Percentiles rank a stretch among this genome's conserved stretches.
phyloP scores from a whole-genome alignment of 2,888 invertebrate genomes.

The Netelia virgata region DNA sequence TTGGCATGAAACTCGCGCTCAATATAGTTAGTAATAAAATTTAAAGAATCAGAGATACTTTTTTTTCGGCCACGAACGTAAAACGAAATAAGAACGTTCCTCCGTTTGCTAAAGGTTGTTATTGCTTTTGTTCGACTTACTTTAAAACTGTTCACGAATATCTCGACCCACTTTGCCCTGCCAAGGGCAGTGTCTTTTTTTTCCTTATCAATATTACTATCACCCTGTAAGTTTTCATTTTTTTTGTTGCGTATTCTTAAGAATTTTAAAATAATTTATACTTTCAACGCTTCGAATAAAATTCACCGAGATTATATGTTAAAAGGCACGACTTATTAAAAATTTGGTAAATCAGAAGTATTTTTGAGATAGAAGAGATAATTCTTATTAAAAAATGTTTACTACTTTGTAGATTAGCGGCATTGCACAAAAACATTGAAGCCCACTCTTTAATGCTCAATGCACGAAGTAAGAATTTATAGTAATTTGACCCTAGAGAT shows the following conservation, averaged over 20 bases:
- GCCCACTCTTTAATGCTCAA: constrained; percentile 30
- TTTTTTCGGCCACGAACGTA: constrained; percentile 49
- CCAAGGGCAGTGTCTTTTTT: constrained; percentile 49
- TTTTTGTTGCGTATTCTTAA: constrained; percentile 71
- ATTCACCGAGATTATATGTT: constrained; percentile 76
- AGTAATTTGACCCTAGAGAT: constrained; percentile 41
- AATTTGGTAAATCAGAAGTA: constrained; percentile 77
- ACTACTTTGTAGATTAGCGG: constrained; percentile 24
- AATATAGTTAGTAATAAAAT: constrained; percentile 73
- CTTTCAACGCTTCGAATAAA: constrained; percentile 77
- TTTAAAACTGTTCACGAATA: constrained; percentile 66
- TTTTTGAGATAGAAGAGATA: constrained; percentile 77
- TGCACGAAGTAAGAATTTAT: constrained; percentile 1
- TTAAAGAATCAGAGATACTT: constrained; percentile 77
- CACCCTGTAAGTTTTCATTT: constrained; percentile 68
- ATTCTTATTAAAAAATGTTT: constrained; percentile 34
- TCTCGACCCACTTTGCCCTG: constrained; percentile 71
- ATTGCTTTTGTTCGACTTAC: constrained; percentile 36
- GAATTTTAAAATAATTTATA: constrained; percentile 80
- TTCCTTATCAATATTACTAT: constrained; percentile 76
- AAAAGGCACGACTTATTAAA: constrained; percentile 83
- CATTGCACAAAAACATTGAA: constrained; percentile 39
- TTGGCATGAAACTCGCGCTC: constrained; percentile 39
- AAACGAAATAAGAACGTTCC: constrained; percentile 42
- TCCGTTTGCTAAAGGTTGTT: constrained; percentile 38